Conservation (phyloP, 2,888 invertebrate species). For the Apodemia zela region DNA sequence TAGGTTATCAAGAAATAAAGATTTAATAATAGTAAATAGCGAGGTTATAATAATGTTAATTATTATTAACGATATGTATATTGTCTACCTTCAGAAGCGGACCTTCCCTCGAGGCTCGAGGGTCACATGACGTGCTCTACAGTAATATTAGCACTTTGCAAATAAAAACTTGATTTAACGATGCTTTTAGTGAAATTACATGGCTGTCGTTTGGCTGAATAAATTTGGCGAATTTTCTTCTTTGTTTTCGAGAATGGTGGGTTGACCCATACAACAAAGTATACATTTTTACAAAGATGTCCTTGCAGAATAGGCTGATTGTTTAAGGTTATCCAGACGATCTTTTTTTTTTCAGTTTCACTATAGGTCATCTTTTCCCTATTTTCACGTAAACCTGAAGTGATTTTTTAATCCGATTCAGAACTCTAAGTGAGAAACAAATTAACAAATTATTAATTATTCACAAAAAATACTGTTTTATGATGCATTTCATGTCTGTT, state of each 20-base stretch:
- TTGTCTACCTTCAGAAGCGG: neutral
- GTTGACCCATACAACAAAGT: too few relatives aligned
- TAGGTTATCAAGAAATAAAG: neutral
- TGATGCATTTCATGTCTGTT: too few relatives aligned
- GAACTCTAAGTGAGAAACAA: too few relatives aligned
- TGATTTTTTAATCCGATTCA: too few relatives aligned
- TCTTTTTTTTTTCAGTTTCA: too few relatives aligned
- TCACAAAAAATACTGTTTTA: too few relatives aligned
- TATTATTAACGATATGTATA: neutral
- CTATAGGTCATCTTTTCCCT: too few relatives aligned
- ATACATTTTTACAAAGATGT: too few relatives aligned
- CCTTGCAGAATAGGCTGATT: too few relatives aligned
- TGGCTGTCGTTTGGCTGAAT: conserved; percentile 28
- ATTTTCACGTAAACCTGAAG: too few relatives aligned
- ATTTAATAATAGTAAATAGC: conserved; percentile 5
- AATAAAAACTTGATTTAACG: conserved; percentile 68
- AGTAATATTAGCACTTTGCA: conserved; percentile 60
- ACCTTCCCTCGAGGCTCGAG: conserved; percentile 27
- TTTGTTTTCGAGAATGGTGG: neutral
- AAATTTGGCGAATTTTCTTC: neutral
- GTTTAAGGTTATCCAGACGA: too few relatives aligned
- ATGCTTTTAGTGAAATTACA: conserved; percentile 60
- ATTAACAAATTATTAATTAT: too few relatives aligned
- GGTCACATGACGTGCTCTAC: conserved; percentile 42
- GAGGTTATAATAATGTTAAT: neutral